Percentiles rank a stretch among this genome's conserved stretches.
Evolutionary conservation across 1,140 invertebrate species (phyloP).

Genomic region (Asbolus verrucosus): DNA sequence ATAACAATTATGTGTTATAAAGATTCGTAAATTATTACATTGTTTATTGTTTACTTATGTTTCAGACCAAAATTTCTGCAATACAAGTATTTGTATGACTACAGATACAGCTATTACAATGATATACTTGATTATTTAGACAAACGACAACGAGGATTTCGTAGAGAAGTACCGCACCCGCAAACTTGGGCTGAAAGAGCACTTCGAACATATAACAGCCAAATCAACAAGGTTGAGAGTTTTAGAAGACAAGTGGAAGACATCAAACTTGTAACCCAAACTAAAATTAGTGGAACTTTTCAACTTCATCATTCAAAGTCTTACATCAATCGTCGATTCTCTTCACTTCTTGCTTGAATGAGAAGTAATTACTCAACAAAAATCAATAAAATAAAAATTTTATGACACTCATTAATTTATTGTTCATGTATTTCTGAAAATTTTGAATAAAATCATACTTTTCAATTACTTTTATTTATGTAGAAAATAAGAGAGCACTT

Average conservation of each 20-base stretch:
- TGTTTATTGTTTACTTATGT: slow-evolving; percentile 47
- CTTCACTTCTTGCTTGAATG: slow-evolving; percentile 10
- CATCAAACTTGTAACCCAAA: slow-evolving; percentile 58
- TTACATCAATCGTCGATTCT: slow-evolving; percentile 59
- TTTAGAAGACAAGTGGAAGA: slow-evolving; percentile 55
- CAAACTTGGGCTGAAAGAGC: slow-evolving; percentile 86
- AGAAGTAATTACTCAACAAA: background rate
- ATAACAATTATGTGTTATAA: too few species aligned
- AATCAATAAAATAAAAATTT: too few species aligned
- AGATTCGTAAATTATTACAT: background rate
- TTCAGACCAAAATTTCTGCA: slow-evolving; percentile 80
- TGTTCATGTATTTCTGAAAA: too few species aligned
- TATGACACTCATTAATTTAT: too few species aligned
- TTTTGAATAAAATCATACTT: too few species aligned
- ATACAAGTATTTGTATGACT: slow-evolving; percentile 86
- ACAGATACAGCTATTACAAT: slow-evolving; percentile 86
- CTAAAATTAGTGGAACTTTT: slow-evolving; percentile 59
- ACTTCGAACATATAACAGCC: slow-evolving; percentile 75
- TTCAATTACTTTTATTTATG: too few species aligned
- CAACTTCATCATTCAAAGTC: slow-evolving; percentile 60
- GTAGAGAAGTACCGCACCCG: slow-evolving; percentile 76
- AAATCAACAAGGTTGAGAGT: slow-evolving; percentile 59
- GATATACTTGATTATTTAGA: slow-evolving; percentile 86
- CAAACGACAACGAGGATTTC: slow-evolving; percentile 76
- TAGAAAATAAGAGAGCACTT: too few species aligned